phyloP scores from a whole-genome alignment of 2,113 vertebrate genomes.

The Thamnophis sirtalis region DNA sequence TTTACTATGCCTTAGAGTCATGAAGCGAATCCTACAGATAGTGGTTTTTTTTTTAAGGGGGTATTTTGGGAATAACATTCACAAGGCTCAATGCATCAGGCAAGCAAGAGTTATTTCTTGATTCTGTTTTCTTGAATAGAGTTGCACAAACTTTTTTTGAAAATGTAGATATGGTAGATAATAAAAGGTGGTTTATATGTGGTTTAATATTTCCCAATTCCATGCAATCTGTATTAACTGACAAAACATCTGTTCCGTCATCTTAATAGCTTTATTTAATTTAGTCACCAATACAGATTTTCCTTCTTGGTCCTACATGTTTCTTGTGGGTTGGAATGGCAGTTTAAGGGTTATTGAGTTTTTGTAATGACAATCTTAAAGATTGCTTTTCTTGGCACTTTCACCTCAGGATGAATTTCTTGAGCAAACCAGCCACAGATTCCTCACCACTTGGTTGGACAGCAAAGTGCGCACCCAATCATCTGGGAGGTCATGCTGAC shows the following conservation, averaged over 20 bases:
- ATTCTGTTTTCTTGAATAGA: conserved; percentile 44
- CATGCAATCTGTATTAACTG: conserved; percentile 69
- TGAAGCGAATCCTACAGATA: neutral
- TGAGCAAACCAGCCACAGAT: neutral
- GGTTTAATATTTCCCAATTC: conserved; percentile 64
- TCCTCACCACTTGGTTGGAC: neutral
- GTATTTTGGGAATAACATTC: conserved; percentile 17
- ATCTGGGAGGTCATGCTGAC: neutral
- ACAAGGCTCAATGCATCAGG: conserved; percentile 22
- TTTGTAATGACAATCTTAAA: conserved; percentile 6
- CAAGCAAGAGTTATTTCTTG: conserved; percentile 9
- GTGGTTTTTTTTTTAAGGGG: neutral
- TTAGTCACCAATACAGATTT: conserved; percentile 71
- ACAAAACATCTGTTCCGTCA: conserved; percentile 72
- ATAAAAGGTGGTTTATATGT: conserved; percentile 62
- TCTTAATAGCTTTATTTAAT: conserved; percentile 60
- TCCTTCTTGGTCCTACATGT: conserved; percentile 66
- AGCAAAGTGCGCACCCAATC: neutral
- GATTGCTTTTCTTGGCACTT: conserved; percentile 12
- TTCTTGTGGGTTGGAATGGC: conserved; percentile 64
- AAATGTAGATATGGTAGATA: conserved; percentile 73
- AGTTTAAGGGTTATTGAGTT: conserved; percentile 11
- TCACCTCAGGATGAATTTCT: conserved; percentile 7
- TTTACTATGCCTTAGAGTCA: neutral
- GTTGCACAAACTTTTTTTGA: conserved; percentile 66